Conservation (phyloP, 2,113 vertebrate genomes). For the Plectropomus leopardus region DNA sequence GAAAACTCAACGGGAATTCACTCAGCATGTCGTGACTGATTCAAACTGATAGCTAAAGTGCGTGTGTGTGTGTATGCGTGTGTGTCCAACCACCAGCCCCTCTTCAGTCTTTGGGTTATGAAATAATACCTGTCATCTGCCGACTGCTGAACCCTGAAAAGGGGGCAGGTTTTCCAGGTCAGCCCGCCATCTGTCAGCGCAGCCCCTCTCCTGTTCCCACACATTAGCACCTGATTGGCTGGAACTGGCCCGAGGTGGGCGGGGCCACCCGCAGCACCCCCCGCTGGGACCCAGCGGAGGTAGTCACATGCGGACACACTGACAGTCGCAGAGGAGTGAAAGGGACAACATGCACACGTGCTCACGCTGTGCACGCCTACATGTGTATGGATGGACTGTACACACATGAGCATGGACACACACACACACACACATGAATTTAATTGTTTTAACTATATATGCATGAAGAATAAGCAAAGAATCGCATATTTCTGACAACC, state of each 20-base stretch:
- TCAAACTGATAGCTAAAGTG: background rate
- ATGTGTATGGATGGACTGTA: background rate
- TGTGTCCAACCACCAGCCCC: slow-evolving; percentile 84
- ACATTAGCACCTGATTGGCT: slow-evolving; percentile 96
- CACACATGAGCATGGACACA: background rate
- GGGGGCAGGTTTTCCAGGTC: slow-evolving; percentile 95
- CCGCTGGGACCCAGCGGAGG: slow-evolving; percentile 77
- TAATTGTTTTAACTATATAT: too few species aligned
- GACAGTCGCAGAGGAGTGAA: slow-evolving; percentile 16
- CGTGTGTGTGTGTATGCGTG: slow-evolving; percentile 29
- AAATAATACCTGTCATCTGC: slow-evolving; percentile 99
- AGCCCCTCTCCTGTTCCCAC: slow-evolving; percentile 89
- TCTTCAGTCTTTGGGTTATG: slow-evolving; percentile 93
- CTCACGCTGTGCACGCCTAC: slow-evolving; percentile 1
- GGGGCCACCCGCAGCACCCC: slow-evolving; percentile 80
- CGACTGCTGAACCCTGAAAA: slow-evolving; percentile 94
- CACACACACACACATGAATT: background rate
- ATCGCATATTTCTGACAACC: too few species aligned
- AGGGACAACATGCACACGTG: slow-evolving; percentile 29
- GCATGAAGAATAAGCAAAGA: too few species aligned
- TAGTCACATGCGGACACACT: slow-evolving; percentile 43
- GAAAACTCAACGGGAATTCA: slow-evolving; percentile 16
- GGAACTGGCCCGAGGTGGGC: slow-evolving; percentile 88
- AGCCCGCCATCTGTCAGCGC: slow-evolving; percentile 94
- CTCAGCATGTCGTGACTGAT: slow-evolving; percentile 18